A percentile compares a stretch with the other conserved stretches of the same genome.
Evolutionary conservation across 2,113 vertebrate species (phyloP).

Genomic region (Alethe diademata): DNA sequence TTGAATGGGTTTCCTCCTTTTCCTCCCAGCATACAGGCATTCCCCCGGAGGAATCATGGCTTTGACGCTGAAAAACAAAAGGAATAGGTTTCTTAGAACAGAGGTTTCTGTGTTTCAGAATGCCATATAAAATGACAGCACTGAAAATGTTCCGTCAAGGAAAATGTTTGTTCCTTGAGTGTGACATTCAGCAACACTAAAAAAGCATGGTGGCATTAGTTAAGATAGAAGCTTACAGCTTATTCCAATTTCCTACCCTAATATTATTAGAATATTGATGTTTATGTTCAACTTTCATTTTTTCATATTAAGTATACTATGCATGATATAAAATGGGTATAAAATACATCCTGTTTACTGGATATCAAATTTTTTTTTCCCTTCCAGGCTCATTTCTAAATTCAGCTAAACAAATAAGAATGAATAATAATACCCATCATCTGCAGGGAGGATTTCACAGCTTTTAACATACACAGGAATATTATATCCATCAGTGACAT

Average conservation of each 20-base stretch:
- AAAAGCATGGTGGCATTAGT: slow-evolving; percentile 32
- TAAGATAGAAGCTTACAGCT: slow-evolving; percentile 33
- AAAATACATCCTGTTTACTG: slow-evolving; percentile 51
- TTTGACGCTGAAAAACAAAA: slow-evolving; percentile 73
- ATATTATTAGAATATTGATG: slow-evolving; percentile 63
- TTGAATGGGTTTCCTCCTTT: slow-evolving; percentile 92
- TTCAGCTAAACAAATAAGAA: slow-evolving; percentile 38
- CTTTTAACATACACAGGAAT: not conserved
- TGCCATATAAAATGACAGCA: not conserved
- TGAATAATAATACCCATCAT: not conserved
- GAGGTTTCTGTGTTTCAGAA: not conserved
- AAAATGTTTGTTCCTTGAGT: slow-evolving; percentile 32
- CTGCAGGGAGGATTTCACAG: not conserved
- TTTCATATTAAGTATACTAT: slow-evolving; percentile 33
- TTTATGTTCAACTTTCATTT: slow-evolving; percentile 44
- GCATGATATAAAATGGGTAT: slow-evolving; percentile 14
- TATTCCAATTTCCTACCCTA: slow-evolving; percentile 63
- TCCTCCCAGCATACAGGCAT: slow-evolving; percentile 92
- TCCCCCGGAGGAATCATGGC: slow-evolving; percentile 94
- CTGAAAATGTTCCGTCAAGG: not conserved
- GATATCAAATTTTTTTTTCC: not conserved
- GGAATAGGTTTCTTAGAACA: not conserved
- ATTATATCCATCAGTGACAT: not conserved
- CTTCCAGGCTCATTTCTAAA: slow-evolving; percentile 9
- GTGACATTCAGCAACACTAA: slow-evolving; percentile 29